A percentile compares a stretch with the other conserved stretches of the same genome.
These are phyloP conservation scores for Amphibalanus amphitrite DNA, from an alignment of 1,140 invertebrate species.

Conservation along the genomic window DNA sequence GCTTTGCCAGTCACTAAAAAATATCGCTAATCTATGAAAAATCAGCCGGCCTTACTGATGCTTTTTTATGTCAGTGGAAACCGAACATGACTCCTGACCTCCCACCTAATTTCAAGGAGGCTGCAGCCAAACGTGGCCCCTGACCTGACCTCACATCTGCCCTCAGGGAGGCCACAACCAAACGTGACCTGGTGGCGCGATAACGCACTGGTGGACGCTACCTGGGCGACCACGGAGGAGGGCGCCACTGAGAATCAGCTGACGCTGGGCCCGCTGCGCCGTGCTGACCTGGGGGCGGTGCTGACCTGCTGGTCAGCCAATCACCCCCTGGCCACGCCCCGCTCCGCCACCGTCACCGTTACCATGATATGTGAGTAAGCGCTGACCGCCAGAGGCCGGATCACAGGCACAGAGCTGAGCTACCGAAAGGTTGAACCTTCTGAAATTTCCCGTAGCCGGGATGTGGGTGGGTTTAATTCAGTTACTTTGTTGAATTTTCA, in stretches of 20 bases:
- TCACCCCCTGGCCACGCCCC: slow-evolving; percentile 46
- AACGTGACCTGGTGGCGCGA: slow-evolving; percentile 71
- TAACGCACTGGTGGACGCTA: slow-evolving; percentile 37
- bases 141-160: neutral
- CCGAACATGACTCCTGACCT: neutral
- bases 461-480: too few species aligned
- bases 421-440: too few species aligned
- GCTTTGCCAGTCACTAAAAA: neutral
- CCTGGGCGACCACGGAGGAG: slow-evolving; percentile 21
- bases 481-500: too few species aligned
- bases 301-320: slow-evolving; percentile 69
- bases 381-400: too few species aligned
- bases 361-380: slow-evolving; percentile 50
- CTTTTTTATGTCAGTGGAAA: neutral
- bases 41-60: slow-evolving; percentile 1
- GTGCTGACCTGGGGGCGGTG: slow-evolving; percentile 53
- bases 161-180: slow-evolving; percentile 57
- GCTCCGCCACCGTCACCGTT: slow-evolving; percentile 38
- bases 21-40: too few species aligned
- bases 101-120: too few species aligned
- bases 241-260: slow-evolving; percentile 33
- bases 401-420: too few species aligned
- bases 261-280: slow-evolving; percentile 34
- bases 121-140: too few species aligned
- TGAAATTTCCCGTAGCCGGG: too few species aligned